Base-by-base conservation (phyloP, 2,113 vertebrate species). In the Oryzias woworae region DNA sequence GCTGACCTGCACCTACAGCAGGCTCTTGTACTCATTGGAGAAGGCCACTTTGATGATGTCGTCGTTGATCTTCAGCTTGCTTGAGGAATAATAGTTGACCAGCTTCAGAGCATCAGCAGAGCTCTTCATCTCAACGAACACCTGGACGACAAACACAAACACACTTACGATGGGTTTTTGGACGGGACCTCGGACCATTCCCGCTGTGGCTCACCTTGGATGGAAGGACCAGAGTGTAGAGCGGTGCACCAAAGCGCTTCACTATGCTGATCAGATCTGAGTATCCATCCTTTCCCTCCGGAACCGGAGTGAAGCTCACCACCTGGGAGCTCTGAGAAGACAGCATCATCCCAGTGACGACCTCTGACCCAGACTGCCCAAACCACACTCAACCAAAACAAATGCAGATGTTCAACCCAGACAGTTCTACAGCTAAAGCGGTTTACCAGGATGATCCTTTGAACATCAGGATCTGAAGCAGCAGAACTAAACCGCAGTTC, bases 91-190 rank as follows among this genome's bases (percentile, higher is more conserved):
- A 47, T 47, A 47, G 16, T 47, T n/a, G 45, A 93, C 87, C 69
- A 93, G 36, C 48, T 88, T 91, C 61, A 83, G 80, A 45, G 92
- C 90, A 1, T 90, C 89, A 0, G 64, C 23, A 7, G 48, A 3
- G 0, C 64, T 51, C 15, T 64, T 72, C 91, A 93, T 90, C 77
- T 93, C 91, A 14, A 92, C 41, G 6, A 83, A 90, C 0, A 69
- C 89, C 91, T 92, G 70, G 28, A 66, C 45, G 12, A 62, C 0
- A 13, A 10, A 54, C 43, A 15, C 6, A 14, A 0, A 15, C 0
- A 36, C 2, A 5, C 6, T 8, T 15, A n/a, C 6, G n/a, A 12
- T 8, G 17, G 20, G 47, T 3, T 20, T 20, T 3, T 10, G 47
- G 20, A 49, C 6, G 2, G 15, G 28, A 14, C 23, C 15, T 3